Evolutionary conservation across 2,888 invertebrate species (phyloP).

Genomic region (Portevinia maculata): DNA sequence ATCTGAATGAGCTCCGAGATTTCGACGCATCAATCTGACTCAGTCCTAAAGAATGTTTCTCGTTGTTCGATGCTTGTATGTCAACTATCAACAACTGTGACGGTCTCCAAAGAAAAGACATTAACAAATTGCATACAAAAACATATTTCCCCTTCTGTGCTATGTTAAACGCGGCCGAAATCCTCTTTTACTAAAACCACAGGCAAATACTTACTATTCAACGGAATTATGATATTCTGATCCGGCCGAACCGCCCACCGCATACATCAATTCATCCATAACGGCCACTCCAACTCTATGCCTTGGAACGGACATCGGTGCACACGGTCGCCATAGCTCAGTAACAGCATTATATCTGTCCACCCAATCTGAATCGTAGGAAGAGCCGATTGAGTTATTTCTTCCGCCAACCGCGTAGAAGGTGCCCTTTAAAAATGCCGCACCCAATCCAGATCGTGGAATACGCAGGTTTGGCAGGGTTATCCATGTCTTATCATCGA

Average conservation of each 20-base stretch:
- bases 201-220: constrained; percentile 87
- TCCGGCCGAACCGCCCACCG: constrained; percentile 95
- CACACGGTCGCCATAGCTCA: constrained; percentile 94
- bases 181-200: background rate
- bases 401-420: constrained; percentile 97
- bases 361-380: constrained; percentile 94
- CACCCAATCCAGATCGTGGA: constrained; percentile 93
- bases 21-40: no score
- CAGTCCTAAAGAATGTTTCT: no score
- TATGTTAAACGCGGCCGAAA: background rate
- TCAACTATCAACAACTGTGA: no score
- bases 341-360: constrained; percentile 90
- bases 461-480: constrained; percentile 92
- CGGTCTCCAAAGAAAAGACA: no score
- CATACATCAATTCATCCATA: constrained; percentile 95
- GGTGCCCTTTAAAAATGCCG: constrained; percentile 92
- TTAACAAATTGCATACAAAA: no score
- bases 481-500: constrained; percentile 93
- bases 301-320: constrained; percentile 93
- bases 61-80: no score
- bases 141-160: no score
- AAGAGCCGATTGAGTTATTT: constrained; percentile 94
- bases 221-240: constrained; percentile 93
- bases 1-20: no score
- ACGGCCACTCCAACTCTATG: constrained; percentile 96